A percentile compares a stretch with the other conserved stretches of the same genome.
Evolutionary conservation across 1,140 invertebrate genomes (phyloP).

Genomic region (Nilaparvata lugens): DNA sequence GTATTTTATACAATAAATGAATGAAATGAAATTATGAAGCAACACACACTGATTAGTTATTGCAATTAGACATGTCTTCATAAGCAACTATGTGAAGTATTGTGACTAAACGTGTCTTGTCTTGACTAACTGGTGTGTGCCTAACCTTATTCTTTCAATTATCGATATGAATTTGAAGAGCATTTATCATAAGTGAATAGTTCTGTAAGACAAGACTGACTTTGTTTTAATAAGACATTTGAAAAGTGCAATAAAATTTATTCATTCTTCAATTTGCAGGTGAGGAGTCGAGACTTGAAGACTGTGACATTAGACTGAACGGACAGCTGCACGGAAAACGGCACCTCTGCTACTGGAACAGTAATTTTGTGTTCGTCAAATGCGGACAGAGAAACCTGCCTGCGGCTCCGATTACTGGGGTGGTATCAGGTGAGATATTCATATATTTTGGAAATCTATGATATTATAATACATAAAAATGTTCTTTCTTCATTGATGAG

Average conservation of each 20-base stretch:
- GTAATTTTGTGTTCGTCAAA: slow-evolving; percentile 86
- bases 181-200: background rate
- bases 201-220: background rate
- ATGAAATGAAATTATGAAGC: too few relatives aligned
- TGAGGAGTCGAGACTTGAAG: slow-evolving; percentile 70
- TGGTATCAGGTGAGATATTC: slow-evolving; percentile 52
- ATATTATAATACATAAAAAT: too few relatives aligned
- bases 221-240: background rate
- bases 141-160: too few relatives aligned
- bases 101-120: too few relatives aligned
- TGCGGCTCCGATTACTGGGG: slow-evolving; percentile 82
- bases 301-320: slow-evolving; percentile 83
- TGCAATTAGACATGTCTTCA: too few relatives aligned
- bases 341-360: slow-evolving; percentile 79
- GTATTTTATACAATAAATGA: too few relatives aligned
- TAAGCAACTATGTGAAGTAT: too few relatives aligned
- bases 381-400: slow-evolving; percentile 74
- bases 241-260: background rate
- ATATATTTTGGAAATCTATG: too few relatives aligned
- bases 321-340: slow-evolving; percentile 77
- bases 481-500: too few relatives aligned
- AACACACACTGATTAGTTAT: too few relatives aligned
- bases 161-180: too few relatives aligned
- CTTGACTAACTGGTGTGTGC: too few relatives aligned
- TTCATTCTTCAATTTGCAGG: slow-evolving; percentile 46